A percentile compares a stretch with the other conserved stretches of the same genome.
phyloP scores from a whole-genome alignment of 2,797 vertebrate genomes.

The Aphelocoma californica region DNA sequence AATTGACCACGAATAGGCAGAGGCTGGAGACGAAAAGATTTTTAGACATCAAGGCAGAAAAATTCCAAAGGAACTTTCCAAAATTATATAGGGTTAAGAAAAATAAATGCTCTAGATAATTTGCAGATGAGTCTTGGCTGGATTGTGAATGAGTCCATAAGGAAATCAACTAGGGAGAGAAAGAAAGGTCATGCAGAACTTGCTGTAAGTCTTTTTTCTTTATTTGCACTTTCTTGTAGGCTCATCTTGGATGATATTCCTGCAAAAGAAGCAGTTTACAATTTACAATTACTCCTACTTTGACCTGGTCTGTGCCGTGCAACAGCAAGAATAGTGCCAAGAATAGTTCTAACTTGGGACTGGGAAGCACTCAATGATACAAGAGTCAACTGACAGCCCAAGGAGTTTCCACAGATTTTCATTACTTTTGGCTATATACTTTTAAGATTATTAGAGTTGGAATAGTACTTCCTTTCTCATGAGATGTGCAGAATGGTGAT shows the following conservation, averaged over 20 bases:
- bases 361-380: neutral
- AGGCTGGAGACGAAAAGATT: neutral
- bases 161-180: neutral
- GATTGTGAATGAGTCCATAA: neutral
- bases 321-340: neutral
- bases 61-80: neutral
- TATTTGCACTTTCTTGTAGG: neutral
- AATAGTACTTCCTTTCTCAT: neutral
- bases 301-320: neutral
- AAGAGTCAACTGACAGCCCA: neutral
- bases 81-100: neutral
- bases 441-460: neutral
- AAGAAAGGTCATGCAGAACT: neutral
- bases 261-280: neutral
- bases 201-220: neutral
- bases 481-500: neutral
- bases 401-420: neutral
- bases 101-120: neutral
- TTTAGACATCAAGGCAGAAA: neutral
- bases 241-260: neutral
- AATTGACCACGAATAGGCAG: neutral
- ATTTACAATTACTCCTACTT: neutral
- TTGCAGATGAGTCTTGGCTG: neutral
- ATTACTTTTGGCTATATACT: neutral
- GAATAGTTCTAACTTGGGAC: neutral